Evolutionary conservation across 2,797 vertebrate species (phyloP), one percentile per base, ranked within the genome.

Genomic region (Gadopsis marmoratus): DNA sequence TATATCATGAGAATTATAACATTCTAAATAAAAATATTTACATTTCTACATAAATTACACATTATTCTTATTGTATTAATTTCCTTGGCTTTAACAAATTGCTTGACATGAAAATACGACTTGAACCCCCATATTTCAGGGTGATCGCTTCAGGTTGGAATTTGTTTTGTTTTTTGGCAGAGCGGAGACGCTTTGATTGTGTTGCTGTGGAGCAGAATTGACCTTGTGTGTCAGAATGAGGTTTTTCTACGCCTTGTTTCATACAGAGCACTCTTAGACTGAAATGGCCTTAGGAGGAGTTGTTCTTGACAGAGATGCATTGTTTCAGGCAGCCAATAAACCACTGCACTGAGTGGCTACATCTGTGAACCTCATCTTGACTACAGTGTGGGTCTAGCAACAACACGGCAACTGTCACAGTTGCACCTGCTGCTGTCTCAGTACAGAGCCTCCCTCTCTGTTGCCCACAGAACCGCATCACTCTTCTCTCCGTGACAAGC

Each of bases 391-490:
- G 86, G 84, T 91, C 91, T 84, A 92, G 92, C 91, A 88, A 88
- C 88, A 92, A 90, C 92, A 90, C 83, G 88, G 93, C 93, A 92
- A 93, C 95, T 95, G 95, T 94, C 92, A 89, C 88, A 89, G 78
- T 88, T 93, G 92, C 95, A 97, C 96, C 96, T 97, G 96, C 96
- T 96, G 94, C 93, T 93, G 94, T 94, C 90, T 91, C 87, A 81
- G 91, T 66, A 90, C 92, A 93, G 86, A 94, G 93, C 93, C 91
- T 92, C 88, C 73, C 91, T 93, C 92, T 94, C 92, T 91, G 88
- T 87, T 91, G 89, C 90, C 85, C 91, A 88, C 64, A 65, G 82
- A 85, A 79, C 92, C 82, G 90, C 90, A 86, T 93, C 92, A 85
- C 89, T 91, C 86, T 84, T 78, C 81, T 75, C 63, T 82, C 86